Evolutionary conservation across 1,140 invertebrate species (phyloP), one percentile per base, ranked within the genome.

Genomic region (Ruditapes philippinarum): DNA sequence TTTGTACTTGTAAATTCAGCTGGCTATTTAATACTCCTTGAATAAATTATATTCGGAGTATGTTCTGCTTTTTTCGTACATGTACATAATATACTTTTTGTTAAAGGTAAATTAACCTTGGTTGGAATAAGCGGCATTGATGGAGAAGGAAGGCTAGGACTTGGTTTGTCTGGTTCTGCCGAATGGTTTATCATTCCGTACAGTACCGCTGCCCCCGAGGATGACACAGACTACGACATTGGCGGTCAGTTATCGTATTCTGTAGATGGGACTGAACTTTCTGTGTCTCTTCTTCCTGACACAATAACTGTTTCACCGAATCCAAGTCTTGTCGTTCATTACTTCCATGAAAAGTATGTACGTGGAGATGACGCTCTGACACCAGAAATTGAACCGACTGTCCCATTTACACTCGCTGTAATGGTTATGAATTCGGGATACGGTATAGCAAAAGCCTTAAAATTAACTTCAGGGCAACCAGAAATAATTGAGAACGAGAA

Each of bases 401-500:
- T 87, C 22, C 84, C 92, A 38, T 93, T 92, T 60, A 73, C 60
- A 57, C 84, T 93, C 12, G 91, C 91, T 28, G 85, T 93, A 5
- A 84, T 93, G 73, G 85, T 93, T 5, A 86, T 49, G n/a, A 93
- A 93, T 70, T 33, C 65, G 25, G 92, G 91, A 19, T 91, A 91
- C 60, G 92, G 92, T 25, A 33, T 82, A 25, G 91, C 92, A 7
- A 82, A 81, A 38, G 85, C 89, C n/a, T 60, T 93, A 31, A 89
- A 91, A 79, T 91, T 93, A 62, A 88, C 91, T n/a, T 93, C 92
- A 25, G 89, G 90, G n/a, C 92, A 93, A 78, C 92, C 92, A 54
- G 91, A 93, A 73, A 93, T 93, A 62, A 91, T 92, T 70, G 92
- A 92, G 84, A 93, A 93, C 68, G 91, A 93, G 68, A 93, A 93